Conservation (phyloP, 2,888 invertebrate genomes). For the Melieria omissa region DNA sequence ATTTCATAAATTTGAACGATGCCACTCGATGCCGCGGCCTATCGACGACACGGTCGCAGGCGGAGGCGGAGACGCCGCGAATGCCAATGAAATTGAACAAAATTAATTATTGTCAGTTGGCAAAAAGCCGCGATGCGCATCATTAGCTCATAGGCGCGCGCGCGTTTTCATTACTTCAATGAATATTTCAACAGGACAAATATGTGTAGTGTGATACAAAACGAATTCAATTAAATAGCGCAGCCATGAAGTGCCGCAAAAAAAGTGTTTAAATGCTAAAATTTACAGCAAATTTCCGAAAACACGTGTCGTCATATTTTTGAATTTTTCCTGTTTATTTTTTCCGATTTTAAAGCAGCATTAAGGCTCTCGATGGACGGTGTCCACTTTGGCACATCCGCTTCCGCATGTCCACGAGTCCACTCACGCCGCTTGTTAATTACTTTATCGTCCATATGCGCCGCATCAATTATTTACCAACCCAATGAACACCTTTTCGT, state of each 20-base stretch:
- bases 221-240: neutral
- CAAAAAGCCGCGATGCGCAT: neutral
- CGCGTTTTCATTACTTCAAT: too few relatives aligned
- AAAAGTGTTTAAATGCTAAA: neutral
- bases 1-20: constrained; percentile 25
- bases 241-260: neutral
- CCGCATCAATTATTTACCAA: constrained; percentile 4
- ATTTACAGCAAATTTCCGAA: neutral
- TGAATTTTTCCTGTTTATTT: constrained; percentile 13
- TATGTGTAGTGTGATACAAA: neutral
- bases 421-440: constrained; percentile 37
- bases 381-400: constrained; percentile 21
- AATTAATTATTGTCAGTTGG: neutral
- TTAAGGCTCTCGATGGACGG: constrained; percentile 23
- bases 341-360: constrained; percentile 20
- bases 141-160: too few relatives aligned
- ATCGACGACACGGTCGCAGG: neutral
- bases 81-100: neutral
- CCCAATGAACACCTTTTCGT: too few relatives aligned
- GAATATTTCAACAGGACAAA: too few relatives aligned
- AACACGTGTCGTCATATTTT: neutral
- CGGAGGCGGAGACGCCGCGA: too few relatives aligned
- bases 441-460: constrained; percentile 40
- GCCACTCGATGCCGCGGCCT: neutral
- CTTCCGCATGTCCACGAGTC: too few relatives aligned